Percentiles rank a stretch among this genome's conserved stretches.
phyloP scores from a whole-genome alignment of 2,888 invertebrate genomes.

The Dermolepida albohirtum region DNA sequence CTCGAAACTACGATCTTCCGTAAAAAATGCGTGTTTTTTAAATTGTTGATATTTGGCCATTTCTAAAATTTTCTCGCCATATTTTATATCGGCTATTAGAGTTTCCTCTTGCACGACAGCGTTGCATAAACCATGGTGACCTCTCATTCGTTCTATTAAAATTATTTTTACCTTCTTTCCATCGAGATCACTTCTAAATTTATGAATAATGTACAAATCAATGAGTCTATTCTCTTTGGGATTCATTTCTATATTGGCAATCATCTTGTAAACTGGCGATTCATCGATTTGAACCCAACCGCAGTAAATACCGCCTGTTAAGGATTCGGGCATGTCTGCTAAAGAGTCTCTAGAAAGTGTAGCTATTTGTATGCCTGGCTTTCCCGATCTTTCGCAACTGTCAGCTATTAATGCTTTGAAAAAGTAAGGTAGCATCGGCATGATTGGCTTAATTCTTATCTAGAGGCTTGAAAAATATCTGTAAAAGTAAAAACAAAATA shows the following conservation, averaged over 20 bases:
- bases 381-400: background rate
- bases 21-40: slow-evolving; percentile 12
- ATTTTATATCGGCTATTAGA: slow-evolving; percentile 4
- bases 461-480: too few relatives aligned
- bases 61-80: slow-evolving; percentile 10
- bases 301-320: slow-evolving; percentile 90
- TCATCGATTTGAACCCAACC: slow-evolving; percentile 79
- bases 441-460: background rate
- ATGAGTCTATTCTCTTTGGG: slow-evolving; percentile 91
- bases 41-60: slow-evolving; percentile 4
- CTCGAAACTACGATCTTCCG: background rate
- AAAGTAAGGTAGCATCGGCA: background rate
- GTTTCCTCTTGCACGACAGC: slow-evolving; percentile 65
- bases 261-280: slow-evolving; percentile 86
- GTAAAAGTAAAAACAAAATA: too few relatives aligned
- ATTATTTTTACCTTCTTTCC: slow-evolving; percentile 82
- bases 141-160: slow-evolving; percentile 85
- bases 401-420: background rate
- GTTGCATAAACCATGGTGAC: slow-evolving; percentile 84
- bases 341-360: slow-evolving; percentile 86
- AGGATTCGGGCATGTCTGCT: slow-evolving; percentile 76
- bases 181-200: slow-evolving; percentile 88
- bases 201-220: slow-evolving; percentile 92
- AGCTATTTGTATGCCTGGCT: slow-evolving; percentile 92
- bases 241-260: slow-evolving; percentile 96